Percentiles rank a stretch among this genome's conserved stretches.
Evolutionary conservation across 2,888 invertebrate genomes (phyloP).

Genomic region (Rhagonycha lutea): DNA sequence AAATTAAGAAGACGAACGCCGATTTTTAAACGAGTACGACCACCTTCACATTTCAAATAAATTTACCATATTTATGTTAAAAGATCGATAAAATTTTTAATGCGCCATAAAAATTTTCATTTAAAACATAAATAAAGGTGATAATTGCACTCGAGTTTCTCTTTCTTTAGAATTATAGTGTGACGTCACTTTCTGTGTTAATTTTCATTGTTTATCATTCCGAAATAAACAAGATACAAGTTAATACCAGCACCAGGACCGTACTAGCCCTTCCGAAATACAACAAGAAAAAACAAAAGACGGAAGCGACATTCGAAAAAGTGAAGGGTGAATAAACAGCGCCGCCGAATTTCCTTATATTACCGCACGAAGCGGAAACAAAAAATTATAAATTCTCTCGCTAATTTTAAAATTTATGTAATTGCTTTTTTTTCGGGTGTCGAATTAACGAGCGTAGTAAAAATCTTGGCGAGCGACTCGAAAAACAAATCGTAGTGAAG

Average conservation of each 20-base stretch:
- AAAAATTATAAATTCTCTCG: neutral
- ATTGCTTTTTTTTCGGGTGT: neutral
- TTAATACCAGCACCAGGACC: neutral
- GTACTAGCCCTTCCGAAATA: neutral
- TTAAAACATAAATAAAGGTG: neutral
- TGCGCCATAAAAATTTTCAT: neutral
- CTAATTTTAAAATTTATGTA: neutral
- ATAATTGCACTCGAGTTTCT: neutral
- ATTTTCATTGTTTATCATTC: neutral
- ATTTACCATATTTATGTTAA: neutral
- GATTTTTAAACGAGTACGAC: neutral
- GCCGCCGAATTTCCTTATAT: neutral
- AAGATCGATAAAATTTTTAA: neutral
- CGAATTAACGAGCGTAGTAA: neutral
- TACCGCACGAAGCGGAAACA: neutral
- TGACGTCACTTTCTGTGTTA: neutral
- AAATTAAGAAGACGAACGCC: neutral
- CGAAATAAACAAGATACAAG: neutral
- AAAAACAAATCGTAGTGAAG: neutral
- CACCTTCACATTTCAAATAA: neutral
- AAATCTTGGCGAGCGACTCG: neutral
- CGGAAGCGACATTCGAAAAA: neutral
- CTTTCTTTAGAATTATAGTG: neutral
- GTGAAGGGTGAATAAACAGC: neutral
- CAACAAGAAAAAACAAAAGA: neutral